Conservation (phyloP, 2,888 invertebrate species). For the Epicampocera succincta region DNA sequence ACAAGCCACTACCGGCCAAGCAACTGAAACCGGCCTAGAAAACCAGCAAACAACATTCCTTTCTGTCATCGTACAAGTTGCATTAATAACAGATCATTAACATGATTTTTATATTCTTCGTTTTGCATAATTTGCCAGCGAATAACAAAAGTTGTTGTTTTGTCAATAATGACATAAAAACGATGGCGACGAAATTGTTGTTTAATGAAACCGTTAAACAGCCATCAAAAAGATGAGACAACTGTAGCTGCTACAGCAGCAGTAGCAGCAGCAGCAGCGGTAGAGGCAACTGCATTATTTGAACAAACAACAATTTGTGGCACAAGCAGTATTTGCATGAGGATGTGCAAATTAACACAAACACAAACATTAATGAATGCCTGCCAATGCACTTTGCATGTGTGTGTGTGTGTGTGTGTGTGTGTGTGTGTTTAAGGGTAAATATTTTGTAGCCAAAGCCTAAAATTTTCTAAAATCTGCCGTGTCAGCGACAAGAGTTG, state of each 20-base stretch:
- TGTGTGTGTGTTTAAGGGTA: neutral
- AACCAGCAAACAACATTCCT: conserved; percentile 19
- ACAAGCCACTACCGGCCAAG: conserved; percentile 34
- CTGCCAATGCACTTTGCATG: too few relatives aligned
- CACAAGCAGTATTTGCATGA: conserved; percentile 15
- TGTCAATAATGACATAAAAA: conserved; percentile 42
- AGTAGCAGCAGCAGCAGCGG: neutral
- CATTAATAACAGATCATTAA: conserved; percentile 50
- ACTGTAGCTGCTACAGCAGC: too few relatives aligned
- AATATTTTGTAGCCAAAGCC: conserved; percentile 27
- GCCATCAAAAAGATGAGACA: conserved; percentile 26
- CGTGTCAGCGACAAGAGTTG: conserved; percentile 30
- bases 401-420: neutral
- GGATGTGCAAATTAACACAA: conserved; percentile 17
- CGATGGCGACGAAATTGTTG: conserved; percentile 3
- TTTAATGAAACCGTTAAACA: conserved; percentile 51
- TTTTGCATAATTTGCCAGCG: conserved; percentile 44
- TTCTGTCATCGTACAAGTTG: conserved; percentile 3
- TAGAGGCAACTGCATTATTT: conserved; percentile 32
- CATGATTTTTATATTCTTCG: neutral
- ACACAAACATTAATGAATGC: neutral
- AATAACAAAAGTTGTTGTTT: conserved; percentile 52
- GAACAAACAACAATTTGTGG: conserved; percentile 17
- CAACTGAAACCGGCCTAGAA: conserved; percentile 6
- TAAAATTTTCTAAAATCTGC: conserved; percentile 48